Percentiles rank a stretch among this genome's conserved stretches.
Conservation (phyloP, 2,797 vertebrate species). For the Sebastes jordani region DNA sequence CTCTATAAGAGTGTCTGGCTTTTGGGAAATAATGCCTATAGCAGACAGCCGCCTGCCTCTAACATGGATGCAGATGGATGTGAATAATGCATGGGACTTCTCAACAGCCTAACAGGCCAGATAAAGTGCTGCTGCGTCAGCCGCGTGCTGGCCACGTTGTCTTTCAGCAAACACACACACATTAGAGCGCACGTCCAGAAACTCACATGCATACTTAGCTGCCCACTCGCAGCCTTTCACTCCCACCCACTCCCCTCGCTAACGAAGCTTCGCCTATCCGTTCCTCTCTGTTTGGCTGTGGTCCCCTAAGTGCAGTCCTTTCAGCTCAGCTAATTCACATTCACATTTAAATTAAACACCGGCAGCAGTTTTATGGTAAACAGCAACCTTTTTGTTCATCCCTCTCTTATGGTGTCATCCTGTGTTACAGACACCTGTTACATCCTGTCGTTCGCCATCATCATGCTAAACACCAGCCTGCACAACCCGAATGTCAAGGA, state of each 20-base stretch:
- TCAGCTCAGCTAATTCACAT: constrained; percentile 63
- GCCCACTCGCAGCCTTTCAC: constrained; percentile 50
- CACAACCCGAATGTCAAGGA: constrained; percentile 98
- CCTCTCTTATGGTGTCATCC: neutral
- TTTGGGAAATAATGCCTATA: constrained; percentile 50
- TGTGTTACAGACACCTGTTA: constrained; percentile 91
- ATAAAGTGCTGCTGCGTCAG: constrained; percentile 77
- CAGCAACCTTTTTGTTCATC: constrained; percentile 2
- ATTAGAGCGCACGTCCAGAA: constrained; percentile 8
- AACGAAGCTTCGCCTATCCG: constrained; percentile 34
- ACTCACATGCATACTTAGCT: constrained; percentile 38
- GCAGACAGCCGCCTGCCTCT: constrained; percentile 52
- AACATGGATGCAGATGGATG: constrained; percentile 71
- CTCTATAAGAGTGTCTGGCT: constrained; percentile 48
- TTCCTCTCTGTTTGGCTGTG: constrained; percentile 24
- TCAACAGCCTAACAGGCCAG: constrained; percentile 56
- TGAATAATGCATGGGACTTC: constrained; percentile 79
- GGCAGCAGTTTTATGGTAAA: constrained; percentile 27
- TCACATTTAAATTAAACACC: constrained; percentile 64
- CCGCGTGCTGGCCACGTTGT: constrained; percentile 15
- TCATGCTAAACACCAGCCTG: constrained; percentile 98
- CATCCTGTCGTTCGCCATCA: constrained; percentile 95
- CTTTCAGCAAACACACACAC: constrained; percentile 19
- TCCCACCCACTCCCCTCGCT: constrained; percentile 48
- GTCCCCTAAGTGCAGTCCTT: constrained; percentile 53